Percentiles rank a stretch among this genome's conserved stretches.
Evolutionary conservation across 2,888 invertebrate genomes (phyloP).

Genomic region (Caenorhabditis sp.): DNA sequence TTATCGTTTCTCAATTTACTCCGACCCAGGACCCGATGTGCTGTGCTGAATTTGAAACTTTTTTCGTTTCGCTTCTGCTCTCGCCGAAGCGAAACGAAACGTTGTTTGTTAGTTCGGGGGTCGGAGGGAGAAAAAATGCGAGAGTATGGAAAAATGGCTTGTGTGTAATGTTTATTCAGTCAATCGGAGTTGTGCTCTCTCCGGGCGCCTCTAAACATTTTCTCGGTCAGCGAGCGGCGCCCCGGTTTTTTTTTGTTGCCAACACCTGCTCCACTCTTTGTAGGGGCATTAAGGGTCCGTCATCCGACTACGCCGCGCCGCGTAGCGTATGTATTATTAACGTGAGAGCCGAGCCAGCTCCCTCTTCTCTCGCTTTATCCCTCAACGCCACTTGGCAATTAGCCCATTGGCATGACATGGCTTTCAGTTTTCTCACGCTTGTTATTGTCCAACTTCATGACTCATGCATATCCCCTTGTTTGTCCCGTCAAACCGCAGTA

Average conservation of each 20-base stretch:
- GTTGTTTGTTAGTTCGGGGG: conserved; percentile 35
- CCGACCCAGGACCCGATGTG: too few relatives aligned
- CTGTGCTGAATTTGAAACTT: too few relatives aligned
- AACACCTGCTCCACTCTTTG: conserved; percentile 33
- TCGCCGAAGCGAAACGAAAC: too few relatives aligned
- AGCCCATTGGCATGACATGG: too few relatives aligned
- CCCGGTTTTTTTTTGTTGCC: conserved; percentile 41
- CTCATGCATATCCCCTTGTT: too few relatives aligned
- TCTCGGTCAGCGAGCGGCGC: conserved; percentile 11
- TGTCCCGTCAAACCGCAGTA: too few relatives aligned
- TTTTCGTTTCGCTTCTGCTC: too few relatives aligned
- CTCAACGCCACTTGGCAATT: too few relatives aligned
- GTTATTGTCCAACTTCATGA: too few relatives aligned
- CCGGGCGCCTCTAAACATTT: conserved; percentile 31
- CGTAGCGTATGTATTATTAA: conserved; percentile 25
- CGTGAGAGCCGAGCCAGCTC: neutral
- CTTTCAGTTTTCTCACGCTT: too few relatives aligned
- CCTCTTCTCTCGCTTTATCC: too few relatives aligned
- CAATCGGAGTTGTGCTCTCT: conserved; percentile 34
- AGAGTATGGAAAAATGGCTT: conserved; percentile 46
- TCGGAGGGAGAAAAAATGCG: neutral
- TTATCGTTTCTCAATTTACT: too few relatives aligned
- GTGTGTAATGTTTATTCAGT: conserved; percentile 61
- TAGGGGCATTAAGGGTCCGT: neutral
- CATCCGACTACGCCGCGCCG: neutral